Conservation (phyloP, 2,113 vertebrate genomes). For the Cavia aperea region DNA sequence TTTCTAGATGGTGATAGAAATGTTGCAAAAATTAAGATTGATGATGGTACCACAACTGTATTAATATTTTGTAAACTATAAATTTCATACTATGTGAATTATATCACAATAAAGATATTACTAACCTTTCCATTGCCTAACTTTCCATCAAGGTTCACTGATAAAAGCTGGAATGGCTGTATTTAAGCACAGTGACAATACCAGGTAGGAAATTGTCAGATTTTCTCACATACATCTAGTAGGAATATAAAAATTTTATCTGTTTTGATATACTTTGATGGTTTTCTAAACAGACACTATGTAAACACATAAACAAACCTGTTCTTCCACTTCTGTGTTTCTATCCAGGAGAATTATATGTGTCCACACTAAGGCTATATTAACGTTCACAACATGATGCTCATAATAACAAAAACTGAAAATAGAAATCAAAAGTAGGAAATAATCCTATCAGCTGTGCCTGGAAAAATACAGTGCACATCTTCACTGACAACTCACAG, state of each 20-base stretch:
- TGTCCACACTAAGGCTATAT: neutral
- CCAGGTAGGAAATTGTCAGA: neutral
- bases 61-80: neutral
- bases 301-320: neutral
- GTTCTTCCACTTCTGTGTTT: neutral
- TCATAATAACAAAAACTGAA: neutral
- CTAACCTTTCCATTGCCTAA: neutral
- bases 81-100: neutral
- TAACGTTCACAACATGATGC: neutral
- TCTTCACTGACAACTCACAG: no score
- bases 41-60: neutral
- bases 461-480: neutral
- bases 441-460: neutral
- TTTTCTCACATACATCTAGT: neutral
- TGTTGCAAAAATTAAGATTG: neutral
- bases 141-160: neutral
- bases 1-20: neutral
- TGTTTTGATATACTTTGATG: neutral
- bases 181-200: neutral
- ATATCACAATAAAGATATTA: neutral
- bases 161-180: neutral
- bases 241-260: neutral
- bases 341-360: neutral
- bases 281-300: neutral
- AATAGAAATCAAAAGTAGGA: neutral